Conservation (phyloP, 2,888 invertebrate genomes). For the Opisthograptis luteolata region DNA sequence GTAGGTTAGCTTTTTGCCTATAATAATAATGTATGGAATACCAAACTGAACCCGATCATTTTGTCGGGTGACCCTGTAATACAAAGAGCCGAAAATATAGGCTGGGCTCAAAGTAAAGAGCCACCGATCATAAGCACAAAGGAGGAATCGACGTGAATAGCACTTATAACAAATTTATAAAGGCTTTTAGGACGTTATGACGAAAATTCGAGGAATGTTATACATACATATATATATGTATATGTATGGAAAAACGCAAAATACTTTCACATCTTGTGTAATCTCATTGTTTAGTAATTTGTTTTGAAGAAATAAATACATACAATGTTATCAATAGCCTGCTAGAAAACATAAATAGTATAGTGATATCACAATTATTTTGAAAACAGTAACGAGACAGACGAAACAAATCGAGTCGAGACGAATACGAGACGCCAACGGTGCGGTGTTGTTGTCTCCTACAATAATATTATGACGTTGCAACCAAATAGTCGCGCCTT, state of each 20-base stretch:
- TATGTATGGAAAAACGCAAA: too few relatives aligned
- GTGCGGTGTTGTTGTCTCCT: conserved; percentile 48
- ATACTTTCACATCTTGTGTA: too few relatives aligned
- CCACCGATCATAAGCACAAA: conserved; percentile 53
- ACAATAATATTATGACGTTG: conserved; percentile 51
- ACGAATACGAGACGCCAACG: conserved; percentile 53
- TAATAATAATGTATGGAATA: background rate
- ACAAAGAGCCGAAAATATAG: conserved; percentile 43
- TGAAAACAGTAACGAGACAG: conserved; percentile 25
- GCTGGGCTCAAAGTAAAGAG: conserved; percentile 30
- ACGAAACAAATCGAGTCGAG: conserved; percentile 41
- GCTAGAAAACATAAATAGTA: background rate
- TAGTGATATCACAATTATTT: conserved; percentile 24
- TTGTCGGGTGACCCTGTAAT: conserved; percentile 43
- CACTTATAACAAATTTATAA: conserved; percentile 56
- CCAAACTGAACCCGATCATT: conserved; percentile 17
- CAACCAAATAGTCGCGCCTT: conserved; percentile 40
- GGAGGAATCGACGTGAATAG: conserved; percentile 50
- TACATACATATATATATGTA: too few relatives aligned
- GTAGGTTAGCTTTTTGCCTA: too few relatives aligned
- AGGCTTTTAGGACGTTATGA: conserved; percentile 24
- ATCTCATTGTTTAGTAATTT: too few relatives aligned
- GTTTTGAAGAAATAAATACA: too few relatives aligned
- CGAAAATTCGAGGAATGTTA: background rate
- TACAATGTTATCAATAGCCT: too few relatives aligned